These are phyloP conservation scores for Tamandua tetradactyla DNA, from an alignment of 2,797 vertebrate species.

Conservation along the genomic window DNA sequence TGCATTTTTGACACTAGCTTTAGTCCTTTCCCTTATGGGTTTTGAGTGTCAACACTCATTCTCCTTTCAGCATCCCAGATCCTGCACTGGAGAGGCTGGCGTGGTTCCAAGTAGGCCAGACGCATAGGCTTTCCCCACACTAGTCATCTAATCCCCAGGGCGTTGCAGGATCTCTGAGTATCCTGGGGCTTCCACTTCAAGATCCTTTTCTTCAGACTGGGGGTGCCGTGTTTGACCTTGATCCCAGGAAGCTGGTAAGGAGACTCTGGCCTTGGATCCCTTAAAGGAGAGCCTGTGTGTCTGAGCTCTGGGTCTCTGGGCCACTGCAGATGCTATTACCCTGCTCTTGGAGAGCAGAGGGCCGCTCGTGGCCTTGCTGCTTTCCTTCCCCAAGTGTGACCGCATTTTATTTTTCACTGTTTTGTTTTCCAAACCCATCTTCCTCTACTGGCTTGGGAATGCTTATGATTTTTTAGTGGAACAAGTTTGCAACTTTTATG, in stretches of 20 bases:
- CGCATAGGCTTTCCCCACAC: neutral
- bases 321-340: conserved; percentile 50
- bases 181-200: neutral
- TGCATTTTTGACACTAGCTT: neutral
- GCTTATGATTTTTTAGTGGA: conserved; percentile 20
- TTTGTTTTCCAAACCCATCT: neutral
- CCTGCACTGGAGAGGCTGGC: neutral
- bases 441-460: neutral
- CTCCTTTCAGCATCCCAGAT: neutral
- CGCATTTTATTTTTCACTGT: neutral
- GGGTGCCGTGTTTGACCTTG: neutral
- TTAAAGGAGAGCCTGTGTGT: neutral
- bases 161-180: neutral
- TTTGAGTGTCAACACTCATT: neutral
- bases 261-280: neutral
- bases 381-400: neutral
- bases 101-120: neutral
- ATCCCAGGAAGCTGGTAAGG: neutral
- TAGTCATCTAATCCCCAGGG: neutral
- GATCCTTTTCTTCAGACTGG: neutral
- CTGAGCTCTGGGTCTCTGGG: neutral
- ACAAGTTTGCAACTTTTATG: neutral
- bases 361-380: neutral
- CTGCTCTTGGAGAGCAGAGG: neutral
- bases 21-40: neutral